Evolutionary conservation across 2,113 vertebrate genomes (phyloP), one percentile per base, ranked within the genome.

Genomic region (Ancistrus triradiatus): DNA sequence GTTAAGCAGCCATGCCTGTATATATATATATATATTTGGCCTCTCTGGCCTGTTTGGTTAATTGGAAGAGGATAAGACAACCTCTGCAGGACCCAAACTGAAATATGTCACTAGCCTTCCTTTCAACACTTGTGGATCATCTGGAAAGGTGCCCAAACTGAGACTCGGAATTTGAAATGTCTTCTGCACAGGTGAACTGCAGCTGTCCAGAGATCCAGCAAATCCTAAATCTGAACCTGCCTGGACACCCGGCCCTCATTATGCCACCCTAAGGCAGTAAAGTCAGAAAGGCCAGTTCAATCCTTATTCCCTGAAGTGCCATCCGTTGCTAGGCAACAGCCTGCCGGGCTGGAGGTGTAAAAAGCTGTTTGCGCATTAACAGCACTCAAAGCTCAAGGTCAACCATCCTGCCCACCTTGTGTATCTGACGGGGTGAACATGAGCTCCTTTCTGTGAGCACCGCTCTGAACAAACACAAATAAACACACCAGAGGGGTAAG

Each of bases 321-420:
- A 58, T 59, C 28, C 33, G 73, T 75, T 75, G 73, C 73, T 72
- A 68, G 69, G 73, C 62, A 75, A 75, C 73, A 61, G 65, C 55
- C 35, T 61, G 56, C 63, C 44, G 52, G 64, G 13, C 50, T 59
- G 22, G 42, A 63, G 55, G 73, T 72, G 69, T 75, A 68, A 72
- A 72, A 61, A 65, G 56, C 65, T 57, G 65, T 63, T 68, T 63
- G 69, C 65, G 59, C 68, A 65, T 75, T 61, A 72, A 49, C 65
- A 58, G 56, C 42, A 60, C 44, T 58, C 35, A 24, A 47, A 59
- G 13, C 64, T 65, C 73, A 75, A 75, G 73, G 73, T 75, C 65
- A 63, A 63, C 35, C 24, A 17, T 11, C 33, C 17, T 31, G 24
- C 24, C 9, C 44, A 35, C 42, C 52, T 56, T 49, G 24, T 57